A percentile compares a stretch with the other conserved stretches of the same genome.
phyloP scores from a whole-genome alignment of 2,797 vertebrate species.

The Amazona finschi region DNA sequence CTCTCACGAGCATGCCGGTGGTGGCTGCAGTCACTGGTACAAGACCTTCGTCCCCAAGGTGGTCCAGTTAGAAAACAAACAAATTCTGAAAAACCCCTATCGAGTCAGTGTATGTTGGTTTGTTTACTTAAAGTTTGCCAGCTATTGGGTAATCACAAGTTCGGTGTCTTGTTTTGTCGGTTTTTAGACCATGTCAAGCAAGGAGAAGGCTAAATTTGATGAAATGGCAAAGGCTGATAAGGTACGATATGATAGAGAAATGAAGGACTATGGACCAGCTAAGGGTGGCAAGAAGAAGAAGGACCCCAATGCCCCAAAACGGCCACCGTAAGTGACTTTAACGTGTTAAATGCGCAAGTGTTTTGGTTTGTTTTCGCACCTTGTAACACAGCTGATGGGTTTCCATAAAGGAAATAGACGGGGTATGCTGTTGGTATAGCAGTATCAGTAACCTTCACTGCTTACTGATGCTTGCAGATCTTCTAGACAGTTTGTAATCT shows the following conservation, averaged over 20 bases:
- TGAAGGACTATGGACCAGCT: constrained; percentile 85
- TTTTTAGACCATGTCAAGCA: constrained; percentile 83
- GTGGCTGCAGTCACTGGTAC: neutral
- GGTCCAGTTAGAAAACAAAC: constrained; percentile 40
- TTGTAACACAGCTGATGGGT: neutral
- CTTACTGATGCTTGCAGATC: neutral
- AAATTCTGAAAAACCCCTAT: neutral
- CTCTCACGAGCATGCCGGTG: neutral
- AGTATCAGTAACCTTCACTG: neutral
- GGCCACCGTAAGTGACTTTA: constrained; percentile 81
- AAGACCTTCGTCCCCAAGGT: constrained; percentile 9
- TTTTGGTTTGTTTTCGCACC: neutral
- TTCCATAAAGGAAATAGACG: neutral
- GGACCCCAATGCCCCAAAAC: constrained; percentile 86
- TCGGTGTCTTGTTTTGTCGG: neutral
- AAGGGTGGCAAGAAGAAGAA: constrained; percentile 87
- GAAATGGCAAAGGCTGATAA: constrained; percentile 87
- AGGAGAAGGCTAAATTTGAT: constrained; percentile 87
- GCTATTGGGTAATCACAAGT: constrained; percentile 19
- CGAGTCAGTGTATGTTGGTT: neutral
- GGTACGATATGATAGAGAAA: constrained; percentile 85
- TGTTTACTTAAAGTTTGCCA: constrained; percentile 47
- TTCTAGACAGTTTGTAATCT: neutral
- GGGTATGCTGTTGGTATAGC: neutral
- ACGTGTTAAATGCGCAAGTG: neutral